Conservation (phyloP, 1,140 invertebrate species). For the Aphis craccivora region DNA sequence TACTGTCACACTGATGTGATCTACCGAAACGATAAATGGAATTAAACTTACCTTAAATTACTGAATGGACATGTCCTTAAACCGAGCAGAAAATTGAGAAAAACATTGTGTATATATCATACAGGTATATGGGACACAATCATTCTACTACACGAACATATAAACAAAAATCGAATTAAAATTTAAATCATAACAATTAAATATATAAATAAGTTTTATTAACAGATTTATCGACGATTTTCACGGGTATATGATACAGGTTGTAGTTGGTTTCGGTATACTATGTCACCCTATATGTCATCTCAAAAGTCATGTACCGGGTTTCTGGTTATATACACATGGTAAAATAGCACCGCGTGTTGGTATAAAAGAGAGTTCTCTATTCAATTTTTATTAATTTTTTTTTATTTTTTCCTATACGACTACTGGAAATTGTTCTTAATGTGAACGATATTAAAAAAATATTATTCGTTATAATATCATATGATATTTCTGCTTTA, state of each 20-base stretch:
- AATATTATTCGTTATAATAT: background rate
- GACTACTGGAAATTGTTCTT: background rate
- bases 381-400: background rate
- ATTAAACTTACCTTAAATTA: background rate
- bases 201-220: too few relatives aligned
- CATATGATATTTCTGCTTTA: background rate
- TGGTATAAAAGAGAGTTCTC: too few relatives aligned
- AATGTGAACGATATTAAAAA: background rate
- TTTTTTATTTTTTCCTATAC: background rate
- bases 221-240: too few relatives aligned
- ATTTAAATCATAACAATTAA: too few relatives aligned
- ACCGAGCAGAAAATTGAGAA: background rate
- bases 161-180: background rate
- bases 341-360: too few relatives aligned
- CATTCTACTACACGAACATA: background rate
- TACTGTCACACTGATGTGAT: background rate
- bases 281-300: too few relatives aligned
- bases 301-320: too few relatives aligned
- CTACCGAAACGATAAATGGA: background rate
- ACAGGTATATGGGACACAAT: background rate
- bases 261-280: too few relatives aligned
- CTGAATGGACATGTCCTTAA: background rate
- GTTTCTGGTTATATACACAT: too few relatives aligned
- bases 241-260: too few relatives aligned
- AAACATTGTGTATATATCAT: background rate